A percentile compares a stretch with the other conserved stretches of the same genome.
These are phyloP conservation scores for Radopholus similis DNA, from an alignment of 1,140 invertebrate species.

Conservation along the genomic window DNA sequence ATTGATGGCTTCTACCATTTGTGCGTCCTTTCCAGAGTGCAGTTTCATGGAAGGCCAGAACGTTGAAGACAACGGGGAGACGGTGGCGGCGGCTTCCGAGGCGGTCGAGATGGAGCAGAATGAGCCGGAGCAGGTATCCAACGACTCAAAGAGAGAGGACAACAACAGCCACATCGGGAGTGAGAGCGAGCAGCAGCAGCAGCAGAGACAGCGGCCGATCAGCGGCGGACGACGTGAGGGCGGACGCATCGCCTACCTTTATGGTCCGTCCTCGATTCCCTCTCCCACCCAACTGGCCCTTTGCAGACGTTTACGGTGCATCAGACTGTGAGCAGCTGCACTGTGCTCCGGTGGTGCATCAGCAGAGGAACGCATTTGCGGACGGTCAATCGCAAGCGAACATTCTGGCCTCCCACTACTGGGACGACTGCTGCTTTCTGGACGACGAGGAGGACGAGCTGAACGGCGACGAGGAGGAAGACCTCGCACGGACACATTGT, in stretches of 20 bases:
- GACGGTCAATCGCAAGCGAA: constrained; percentile 4
- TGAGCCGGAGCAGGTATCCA: not conserved
- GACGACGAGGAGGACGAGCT: constrained; percentile 1
- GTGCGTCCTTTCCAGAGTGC: not conserved
- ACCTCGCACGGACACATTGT: not conserved
- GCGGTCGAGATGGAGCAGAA: not conserved
- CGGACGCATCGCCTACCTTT: constrained; percentile 11
- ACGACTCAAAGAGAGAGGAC: not conserved
- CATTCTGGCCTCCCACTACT: not conserved
- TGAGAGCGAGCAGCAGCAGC: not conserved
- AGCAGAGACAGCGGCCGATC: not conserved
- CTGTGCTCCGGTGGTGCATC: not conserved
- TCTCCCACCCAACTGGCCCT: not conserved
- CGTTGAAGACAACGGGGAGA: not conserved
- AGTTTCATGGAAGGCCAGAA: not conserved
- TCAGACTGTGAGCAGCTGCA: not conserved
- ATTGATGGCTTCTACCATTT: not conserved
- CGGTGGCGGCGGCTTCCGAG: too few relatives aligned
- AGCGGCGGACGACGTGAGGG: not conserved
- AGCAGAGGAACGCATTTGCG: not conserved
- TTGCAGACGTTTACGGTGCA: constrained; percentile 1
- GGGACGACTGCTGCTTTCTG: not conserved
- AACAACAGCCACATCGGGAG: not conserved
- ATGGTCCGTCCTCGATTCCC: not conserved
- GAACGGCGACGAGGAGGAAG: not conserved